Evolutionary conservation across 2,113 vertebrate species (phyloP).

Genomic region (Perccottus glenii): DNA sequence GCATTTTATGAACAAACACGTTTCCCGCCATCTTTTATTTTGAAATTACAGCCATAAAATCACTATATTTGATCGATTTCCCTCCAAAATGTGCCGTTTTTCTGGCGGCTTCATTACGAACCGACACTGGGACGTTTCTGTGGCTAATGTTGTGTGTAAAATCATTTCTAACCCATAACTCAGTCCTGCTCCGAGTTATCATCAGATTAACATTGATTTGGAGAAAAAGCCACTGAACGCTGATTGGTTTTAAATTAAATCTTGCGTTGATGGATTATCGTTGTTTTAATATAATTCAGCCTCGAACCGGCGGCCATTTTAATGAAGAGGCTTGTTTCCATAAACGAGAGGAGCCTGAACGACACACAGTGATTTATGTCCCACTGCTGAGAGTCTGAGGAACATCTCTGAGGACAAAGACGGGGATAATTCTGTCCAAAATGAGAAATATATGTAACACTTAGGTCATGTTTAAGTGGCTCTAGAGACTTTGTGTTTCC

Average conservation of each 20-base stretch:
- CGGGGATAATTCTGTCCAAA: not conserved
- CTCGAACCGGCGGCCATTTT: not conserved
- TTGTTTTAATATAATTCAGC: not conserved
- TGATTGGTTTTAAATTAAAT: not conserved
- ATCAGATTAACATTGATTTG: not conserved
- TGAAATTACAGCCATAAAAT: no score
- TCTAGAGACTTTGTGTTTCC: no score
- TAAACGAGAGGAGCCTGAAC: not conserved
- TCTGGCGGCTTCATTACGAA: not conserved
- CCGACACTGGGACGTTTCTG: no score
- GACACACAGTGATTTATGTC: not conserved
- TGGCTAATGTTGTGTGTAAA: not conserved
- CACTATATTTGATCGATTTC: not conserved
- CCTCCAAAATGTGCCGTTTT: not conserved
- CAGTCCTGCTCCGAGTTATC: not conserved
- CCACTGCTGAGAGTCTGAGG: not conserved
- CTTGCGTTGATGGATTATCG: not conserved
- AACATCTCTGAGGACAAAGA: not conserved
- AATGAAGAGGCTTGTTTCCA: not conserved
- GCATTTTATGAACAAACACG: no score
- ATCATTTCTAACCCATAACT: not conserved
- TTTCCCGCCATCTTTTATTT: no score
- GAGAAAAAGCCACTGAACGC: no score
- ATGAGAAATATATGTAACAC: not conserved
- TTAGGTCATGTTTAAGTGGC: no score